Conservation (phyloP, 1,140 invertebrate species). For the Latrodectus geometricus region DNA sequence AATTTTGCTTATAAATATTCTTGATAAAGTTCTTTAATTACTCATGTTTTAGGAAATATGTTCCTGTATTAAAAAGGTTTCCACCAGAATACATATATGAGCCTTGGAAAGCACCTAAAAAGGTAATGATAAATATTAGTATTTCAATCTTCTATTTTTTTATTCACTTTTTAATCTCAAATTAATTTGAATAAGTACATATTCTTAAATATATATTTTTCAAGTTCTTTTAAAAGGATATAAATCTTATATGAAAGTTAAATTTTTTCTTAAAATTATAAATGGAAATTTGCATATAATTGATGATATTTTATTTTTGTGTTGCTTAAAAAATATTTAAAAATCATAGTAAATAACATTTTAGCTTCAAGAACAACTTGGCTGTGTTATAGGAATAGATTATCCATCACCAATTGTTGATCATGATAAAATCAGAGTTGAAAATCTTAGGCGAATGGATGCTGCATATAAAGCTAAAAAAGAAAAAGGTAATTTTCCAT, state of each 20-base stretch:
- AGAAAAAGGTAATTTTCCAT: not conserved
- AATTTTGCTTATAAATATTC: too few species aligned
- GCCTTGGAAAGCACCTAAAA: constrained; percentile 71
- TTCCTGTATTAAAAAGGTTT: constrained; percentile 70
- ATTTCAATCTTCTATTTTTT: too few species aligned
- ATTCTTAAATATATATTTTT: too few species aligned
- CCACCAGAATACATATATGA: constrained; percentile 71
- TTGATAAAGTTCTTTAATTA: too few species aligned
- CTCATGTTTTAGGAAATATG: constrained; percentile 68
- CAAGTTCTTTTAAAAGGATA: too few species aligned
- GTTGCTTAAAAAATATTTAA: too few species aligned
- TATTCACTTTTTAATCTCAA: too few species aligned
- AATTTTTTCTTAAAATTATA: too few species aligned
- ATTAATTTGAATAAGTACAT: too few species aligned
- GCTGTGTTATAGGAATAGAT: constrained; percentile 71
- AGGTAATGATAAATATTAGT: constrained; percentile 5
- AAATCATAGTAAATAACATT: too few species aligned
- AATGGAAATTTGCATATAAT: too few species aligned
- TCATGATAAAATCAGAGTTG: constrained; percentile 67
- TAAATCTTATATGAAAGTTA: not conserved
- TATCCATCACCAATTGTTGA: constrained; percentile 71
- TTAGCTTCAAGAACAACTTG: constrained; percentile 68
- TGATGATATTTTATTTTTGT: too few species aligned
- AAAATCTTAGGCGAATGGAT: constrained; percentile 67
- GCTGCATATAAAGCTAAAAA: constrained; percentile 45